Conservation (phyloP, 2,113 vertebrate genomes). For the Passer domesticus region DNA sequence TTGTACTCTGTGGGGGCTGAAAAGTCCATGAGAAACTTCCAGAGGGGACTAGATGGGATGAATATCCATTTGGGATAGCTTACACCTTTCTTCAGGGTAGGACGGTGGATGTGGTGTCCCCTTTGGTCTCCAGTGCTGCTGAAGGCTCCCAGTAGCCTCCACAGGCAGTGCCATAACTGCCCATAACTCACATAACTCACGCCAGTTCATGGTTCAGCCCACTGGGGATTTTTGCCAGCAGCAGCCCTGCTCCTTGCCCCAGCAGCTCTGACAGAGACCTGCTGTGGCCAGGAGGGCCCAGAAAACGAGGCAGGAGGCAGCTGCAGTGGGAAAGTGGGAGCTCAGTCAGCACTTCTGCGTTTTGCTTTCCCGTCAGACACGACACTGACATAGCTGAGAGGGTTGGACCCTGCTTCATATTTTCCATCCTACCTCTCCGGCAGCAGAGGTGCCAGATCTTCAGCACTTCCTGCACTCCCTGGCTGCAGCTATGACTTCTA, state of each 20-base stretch:
- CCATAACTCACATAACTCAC: rapidly evolving
- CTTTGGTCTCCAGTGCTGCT: no score
- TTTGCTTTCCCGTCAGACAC: slow-evolving; percentile 42
- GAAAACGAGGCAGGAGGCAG: not conserved
- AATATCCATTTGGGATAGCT: not conserved
- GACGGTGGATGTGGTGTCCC: not conserved
- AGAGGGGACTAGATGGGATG: not conserved
- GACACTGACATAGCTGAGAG: not conserved
- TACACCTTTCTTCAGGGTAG: not conserved
- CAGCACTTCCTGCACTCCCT: not conserved
- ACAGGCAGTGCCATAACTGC: rapidly evolving
- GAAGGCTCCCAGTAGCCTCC: not conserved
- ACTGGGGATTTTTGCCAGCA: rapidly evolving
- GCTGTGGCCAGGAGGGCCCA: not conserved
- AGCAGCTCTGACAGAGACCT: not conserved
- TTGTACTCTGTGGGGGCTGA: not conserved
- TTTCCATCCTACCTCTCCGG: not conserved
- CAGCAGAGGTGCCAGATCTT: not conserved
- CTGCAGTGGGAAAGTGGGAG: not conserved
- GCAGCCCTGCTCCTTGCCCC: not conserved
- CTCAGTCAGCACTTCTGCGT: slow-evolving; percentile 56
- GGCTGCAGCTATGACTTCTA: not conserved
- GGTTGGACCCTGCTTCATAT: not conserved
- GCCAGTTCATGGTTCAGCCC: rapidly evolving
- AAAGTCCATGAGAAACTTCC: not conserved